Conservation (phyloP, 2,888 invertebrate species). For the Byasa hedistus region DNA sequence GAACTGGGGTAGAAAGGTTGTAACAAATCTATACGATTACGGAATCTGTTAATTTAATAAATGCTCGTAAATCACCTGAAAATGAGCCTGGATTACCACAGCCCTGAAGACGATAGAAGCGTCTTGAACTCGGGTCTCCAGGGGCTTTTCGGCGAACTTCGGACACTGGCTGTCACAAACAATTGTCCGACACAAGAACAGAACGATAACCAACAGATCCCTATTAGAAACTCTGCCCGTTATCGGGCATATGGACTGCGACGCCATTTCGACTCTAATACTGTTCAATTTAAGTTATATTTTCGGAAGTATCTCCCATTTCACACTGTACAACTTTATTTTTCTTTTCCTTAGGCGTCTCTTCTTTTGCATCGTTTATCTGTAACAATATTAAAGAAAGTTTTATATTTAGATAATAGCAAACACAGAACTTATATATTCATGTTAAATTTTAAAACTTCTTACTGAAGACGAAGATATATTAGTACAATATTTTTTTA, state of each 20-base stretch:
- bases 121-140: constrained; percentile 76
- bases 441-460: no score
- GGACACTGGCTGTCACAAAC: constrained; percentile 77
- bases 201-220: constrained; percentile 61
- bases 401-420: no score
- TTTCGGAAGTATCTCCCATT: constrained; percentile 57
- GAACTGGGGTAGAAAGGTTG: no score
- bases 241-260: constrained; percentile 42
- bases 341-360: constrained; percentile 68
- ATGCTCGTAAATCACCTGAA: constrained; percentile 56
- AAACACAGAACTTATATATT: no score
- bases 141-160: constrained; percentile 72
- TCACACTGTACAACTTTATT: constrained; percentile 55
- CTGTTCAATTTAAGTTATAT: constrained; percentile 50
- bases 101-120: constrained; percentile 79
- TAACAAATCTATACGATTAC: no score
- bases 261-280: constrained; percentile 57
- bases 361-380: constrained; percentile 67
- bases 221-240: constrained; percentile 56
- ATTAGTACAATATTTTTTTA: no score
- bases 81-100: constrained; percentile 69
- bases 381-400: constrained; percentile 56
- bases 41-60: background rate
- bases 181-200: constrained; percentile 70
- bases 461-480: no score